Evolutionary conservation across 2,888 invertebrate species (phyloP), one percentile per base, ranked within the genome.

Genomic region (Drosophila emarginata): DNA sequence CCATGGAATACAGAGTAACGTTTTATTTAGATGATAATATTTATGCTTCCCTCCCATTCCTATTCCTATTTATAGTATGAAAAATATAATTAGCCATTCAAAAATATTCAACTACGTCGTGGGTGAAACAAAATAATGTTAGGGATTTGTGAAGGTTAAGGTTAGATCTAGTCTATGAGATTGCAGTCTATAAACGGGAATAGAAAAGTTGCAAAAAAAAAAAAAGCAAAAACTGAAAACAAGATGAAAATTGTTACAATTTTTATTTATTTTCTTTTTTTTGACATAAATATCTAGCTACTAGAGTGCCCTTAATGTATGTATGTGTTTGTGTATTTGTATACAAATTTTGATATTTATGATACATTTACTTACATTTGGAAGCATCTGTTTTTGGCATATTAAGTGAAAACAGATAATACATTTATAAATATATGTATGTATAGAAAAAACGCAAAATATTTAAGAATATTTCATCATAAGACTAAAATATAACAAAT

Each of bases 311-410:
- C 26, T 60, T 50, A 3, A 26, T n/a, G 28, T 9, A 26, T 23
- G 23, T 23, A 4, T 23, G 23, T 28, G 36, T 53, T 53, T n/a
- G 58, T 39, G 58, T 53, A 52, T 57, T 51, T 51, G 23, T 26
- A 58, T 28, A 61, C 4, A 52, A 26, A 23, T 23, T 26, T 28
- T 12, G n/a, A 60, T 36, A 18, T 32, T n/a, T 32, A 50, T 59
- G 28, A 45, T 50, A 52, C 32, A 60, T 50, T 83, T 91, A 91
- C 91, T 91, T 91, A 91, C 91, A 91, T 90, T 91, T 91, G 61
- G 91, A 91, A 80, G 87, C 89, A 89, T 89, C 91, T 91, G 91
- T 45, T 90, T 88, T 88, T 65, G 85, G 89, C 87, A 87, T 32
- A 9, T 83, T 84, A 68, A 72, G 66, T 88, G 76, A 70, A 85